Evolutionary conservation across 2,888 invertebrate species (phyloP).

Genomic region (Lordiphosa andalusiaca): DNA sequence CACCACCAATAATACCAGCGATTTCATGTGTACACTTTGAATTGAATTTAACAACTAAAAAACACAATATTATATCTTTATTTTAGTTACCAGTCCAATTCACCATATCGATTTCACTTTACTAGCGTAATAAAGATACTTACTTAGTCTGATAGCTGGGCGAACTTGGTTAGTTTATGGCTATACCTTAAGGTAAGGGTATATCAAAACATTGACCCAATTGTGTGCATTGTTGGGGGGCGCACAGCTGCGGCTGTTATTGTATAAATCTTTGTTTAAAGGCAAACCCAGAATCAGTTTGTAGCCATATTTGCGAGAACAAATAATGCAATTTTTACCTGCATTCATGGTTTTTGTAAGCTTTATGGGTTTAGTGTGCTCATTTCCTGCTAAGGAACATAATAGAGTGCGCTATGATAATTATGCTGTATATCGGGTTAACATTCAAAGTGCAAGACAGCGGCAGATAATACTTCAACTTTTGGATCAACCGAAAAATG

Average conservation of each 20-base stretch:
- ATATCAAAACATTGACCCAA: no score
- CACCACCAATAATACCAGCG: background rate
- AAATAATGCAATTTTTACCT: background rate
- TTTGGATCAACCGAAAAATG: no score
- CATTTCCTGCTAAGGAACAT: background rate
- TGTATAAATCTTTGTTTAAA: conserved; percentile 2
- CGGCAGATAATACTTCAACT: background rate
- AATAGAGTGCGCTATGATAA: conserved; percentile 27
- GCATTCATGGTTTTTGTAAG: conserved; percentile 1
- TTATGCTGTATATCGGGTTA: conserved; percentile 28
- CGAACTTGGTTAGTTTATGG: no score
- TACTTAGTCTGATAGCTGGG: no score
- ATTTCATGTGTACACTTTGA: conserved; percentile 6
- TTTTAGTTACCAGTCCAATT: no score
- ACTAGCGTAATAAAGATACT: no score
- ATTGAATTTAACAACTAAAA: conserved; percentile 1
- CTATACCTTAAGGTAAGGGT: no score
- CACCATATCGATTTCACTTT: no score
- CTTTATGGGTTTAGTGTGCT: background rate
- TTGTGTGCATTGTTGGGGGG: no score
- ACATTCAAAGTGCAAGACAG: conserved; percentile 8
- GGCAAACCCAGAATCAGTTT: conserved; percentile 1
- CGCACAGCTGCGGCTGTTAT: no score
- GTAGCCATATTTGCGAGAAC: background rate
- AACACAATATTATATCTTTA: background rate